These are phyloP conservation scores for Calameuta idolon DNA, from an alignment of 2,888 invertebrate species.

Conservation along the genomic window DNA sequence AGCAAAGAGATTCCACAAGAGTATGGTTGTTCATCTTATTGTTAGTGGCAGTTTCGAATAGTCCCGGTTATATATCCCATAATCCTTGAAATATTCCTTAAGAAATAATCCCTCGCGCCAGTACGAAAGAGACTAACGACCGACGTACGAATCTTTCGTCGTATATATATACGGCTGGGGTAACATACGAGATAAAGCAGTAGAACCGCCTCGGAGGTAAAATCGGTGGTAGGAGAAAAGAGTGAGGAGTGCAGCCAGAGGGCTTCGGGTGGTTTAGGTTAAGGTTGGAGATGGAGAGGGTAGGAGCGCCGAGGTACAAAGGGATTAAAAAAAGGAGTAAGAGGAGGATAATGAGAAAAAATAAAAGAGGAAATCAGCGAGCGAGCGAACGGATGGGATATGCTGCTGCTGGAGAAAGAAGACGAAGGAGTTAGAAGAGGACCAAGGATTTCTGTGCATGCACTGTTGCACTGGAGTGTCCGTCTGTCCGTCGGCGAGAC, in stretches of 20 bases:
- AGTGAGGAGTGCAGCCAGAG: neutral
- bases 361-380: conserved; percentile 29
- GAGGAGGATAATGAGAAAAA: conserved; percentile 29
- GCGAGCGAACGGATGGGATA: conserved; percentile 11
- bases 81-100: conserved; percentile 49
- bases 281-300: conserved; percentile 6
- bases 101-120: no score
- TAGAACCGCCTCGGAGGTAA: conserved; percentile 31
- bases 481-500: conserved; percentile 24
- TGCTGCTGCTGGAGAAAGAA: neutral
- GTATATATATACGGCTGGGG: neutral
- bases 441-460: conserved; percentile 19
- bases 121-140: conserved; percentile 18
- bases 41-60: neutral
- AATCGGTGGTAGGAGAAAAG: conserved; percentile 18
- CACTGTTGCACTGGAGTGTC: conserved; percentile 24
- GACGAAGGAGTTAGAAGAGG: conserved; percentile 8
- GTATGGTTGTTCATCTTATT: neutral
- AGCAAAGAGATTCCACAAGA: neutral
- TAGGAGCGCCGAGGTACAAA: conserved; percentile 17
- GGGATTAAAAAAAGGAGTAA: conserved; percentile 21
- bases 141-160: conserved; percentile 26
- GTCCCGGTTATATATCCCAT: conserved; percentile 8
- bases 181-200: conserved; percentile 38
- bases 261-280: neutral